Percentiles rank a stretch among this genome's conserved stretches.
These are phyloP conservation scores for Orchesella flavescens DNA, from an alignment of 2,888 invertebrate genomes.

Conservation along the genomic window DNA sequence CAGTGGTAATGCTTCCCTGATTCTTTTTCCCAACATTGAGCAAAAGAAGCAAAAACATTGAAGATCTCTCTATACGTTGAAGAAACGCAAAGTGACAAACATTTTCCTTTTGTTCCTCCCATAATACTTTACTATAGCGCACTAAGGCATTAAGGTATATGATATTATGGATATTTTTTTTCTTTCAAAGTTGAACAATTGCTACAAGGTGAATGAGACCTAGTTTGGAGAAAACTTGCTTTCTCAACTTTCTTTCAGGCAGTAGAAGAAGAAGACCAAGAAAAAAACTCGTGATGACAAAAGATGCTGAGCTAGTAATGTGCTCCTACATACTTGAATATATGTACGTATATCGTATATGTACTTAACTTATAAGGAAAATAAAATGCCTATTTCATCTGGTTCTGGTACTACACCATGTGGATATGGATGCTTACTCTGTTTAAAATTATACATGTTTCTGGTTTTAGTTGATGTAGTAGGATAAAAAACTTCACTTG, in stretches of 20 bases:
- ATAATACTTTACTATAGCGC: no score
- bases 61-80: no score
- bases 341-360: not conserved
- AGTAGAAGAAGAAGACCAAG: constrained; percentile 5
- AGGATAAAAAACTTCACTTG: not conserved
- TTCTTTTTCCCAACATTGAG: no score
- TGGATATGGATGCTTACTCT: not conserved
- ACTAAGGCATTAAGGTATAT: no score
- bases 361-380: no score
- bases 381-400: not conserved
- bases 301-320: not conserved
- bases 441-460: not conserved
- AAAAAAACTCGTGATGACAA: constrained; percentile 3
- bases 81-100: constrained; percentile 17
- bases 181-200: constrained; percentile 39
- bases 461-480: not conserved
- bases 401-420: not conserved
- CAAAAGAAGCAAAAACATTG: no score
- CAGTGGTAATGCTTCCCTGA: no score
- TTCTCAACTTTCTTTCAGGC: constrained; percentile 52
- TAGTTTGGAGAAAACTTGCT: constrained; percentile 38
- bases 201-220: constrained; percentile 22
- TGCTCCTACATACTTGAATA: not conserved
- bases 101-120: constrained; percentile 19
- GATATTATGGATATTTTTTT: not conserved